A percentile compares a stretch with the other conserved stretches of the same genome.
Conservation (phyloP, 2,113 vertebrate genomes). For the Oncorhynchus kisutch region DNA sequence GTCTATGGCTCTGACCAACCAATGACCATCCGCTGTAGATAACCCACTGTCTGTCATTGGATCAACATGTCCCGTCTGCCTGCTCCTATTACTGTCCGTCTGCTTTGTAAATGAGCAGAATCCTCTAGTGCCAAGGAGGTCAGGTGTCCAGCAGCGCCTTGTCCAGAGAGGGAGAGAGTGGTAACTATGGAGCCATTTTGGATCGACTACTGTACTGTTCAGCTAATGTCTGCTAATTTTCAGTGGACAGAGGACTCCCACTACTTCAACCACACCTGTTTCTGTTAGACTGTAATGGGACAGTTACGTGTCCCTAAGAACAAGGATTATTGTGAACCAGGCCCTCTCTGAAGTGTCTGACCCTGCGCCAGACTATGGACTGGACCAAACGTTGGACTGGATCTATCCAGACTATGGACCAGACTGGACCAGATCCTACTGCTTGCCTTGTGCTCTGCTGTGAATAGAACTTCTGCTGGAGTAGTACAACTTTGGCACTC, state of each 20-base stretch:
- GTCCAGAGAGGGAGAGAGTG: slow-evolving; percentile 12
- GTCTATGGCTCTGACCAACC: slow-evolving; percentile 28
- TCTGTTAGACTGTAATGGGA: not conserved
- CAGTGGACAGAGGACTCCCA: not conserved
- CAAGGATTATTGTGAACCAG: slow-evolving; percentile 12
- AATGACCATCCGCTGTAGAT: slow-evolving; percentile 67
- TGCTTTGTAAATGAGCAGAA: slow-evolving; percentile 76
- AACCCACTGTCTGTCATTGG: slow-evolving; percentile 71
- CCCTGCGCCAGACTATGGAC: slow-evolving; percentile 67
- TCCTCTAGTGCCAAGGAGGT: slow-evolving; percentile 68
- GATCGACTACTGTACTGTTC: not conserved
- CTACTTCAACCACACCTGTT: not conserved
- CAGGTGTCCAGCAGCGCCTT: slow-evolving; percentile 53
- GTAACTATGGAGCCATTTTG: not conserved
- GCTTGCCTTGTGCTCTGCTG: slow-evolving; percentile 44
- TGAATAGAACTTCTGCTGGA: slow-evolving; percentile 88
- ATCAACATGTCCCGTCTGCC: slow-evolving; percentile 68
- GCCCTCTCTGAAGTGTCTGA: slow-evolving; percentile 29
- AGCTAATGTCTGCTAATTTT: not conserved
- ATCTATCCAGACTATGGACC: slow-evolving; percentile 36
- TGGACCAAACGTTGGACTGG: not conserved
- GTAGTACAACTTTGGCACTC: slow-evolving; percentile 87
- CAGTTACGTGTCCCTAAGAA: not conserved
- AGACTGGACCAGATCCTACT: slow-evolving; percentile 59
- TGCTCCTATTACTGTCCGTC: slow-evolving; percentile 66